Evolutionary conservation across 2,888 invertebrate species (phyloP).

Genomic region (Epistrophe grossulariae): DNA sequence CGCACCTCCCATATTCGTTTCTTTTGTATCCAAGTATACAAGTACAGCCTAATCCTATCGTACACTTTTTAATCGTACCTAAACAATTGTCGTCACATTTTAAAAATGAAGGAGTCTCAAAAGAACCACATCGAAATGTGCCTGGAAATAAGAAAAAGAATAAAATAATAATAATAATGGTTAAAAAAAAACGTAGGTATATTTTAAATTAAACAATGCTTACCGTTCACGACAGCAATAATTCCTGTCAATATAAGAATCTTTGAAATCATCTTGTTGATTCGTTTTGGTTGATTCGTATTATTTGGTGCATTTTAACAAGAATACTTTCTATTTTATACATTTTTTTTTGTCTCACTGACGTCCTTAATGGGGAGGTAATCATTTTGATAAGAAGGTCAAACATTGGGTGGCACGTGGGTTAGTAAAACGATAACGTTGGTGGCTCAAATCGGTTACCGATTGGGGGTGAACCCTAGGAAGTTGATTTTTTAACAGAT

Average conservation of each 20-base stretch:
- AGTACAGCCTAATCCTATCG: neutral
- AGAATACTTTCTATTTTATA: neutral
- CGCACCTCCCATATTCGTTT: neutral
- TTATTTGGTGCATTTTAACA: neutral
- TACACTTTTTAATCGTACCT: neutral
- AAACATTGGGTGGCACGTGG: neutral
- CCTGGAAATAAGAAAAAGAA: neutral
- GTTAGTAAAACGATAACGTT: neutral
- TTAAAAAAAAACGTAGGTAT: neutral
- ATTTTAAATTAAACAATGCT: neutral
- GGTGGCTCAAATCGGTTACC: neutral
- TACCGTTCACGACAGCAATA: neutral
- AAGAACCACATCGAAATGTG: neutral
- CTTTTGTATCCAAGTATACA: neutral
- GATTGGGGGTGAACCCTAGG: neutral
- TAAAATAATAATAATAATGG: neutral
- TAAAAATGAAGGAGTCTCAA: neutral
- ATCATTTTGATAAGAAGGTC: neutral
- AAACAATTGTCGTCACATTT: constrained; percentile 1
- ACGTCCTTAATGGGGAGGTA: neutral
- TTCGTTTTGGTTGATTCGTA: neutral
- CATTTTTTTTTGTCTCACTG: neutral
- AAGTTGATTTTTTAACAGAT: neutral
- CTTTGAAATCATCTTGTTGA: constrained; percentile 6
- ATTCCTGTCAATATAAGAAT: neutral